Conservation (phyloP, 2,797 vertebrate species). For the Liasis olivaceus region DNA sequence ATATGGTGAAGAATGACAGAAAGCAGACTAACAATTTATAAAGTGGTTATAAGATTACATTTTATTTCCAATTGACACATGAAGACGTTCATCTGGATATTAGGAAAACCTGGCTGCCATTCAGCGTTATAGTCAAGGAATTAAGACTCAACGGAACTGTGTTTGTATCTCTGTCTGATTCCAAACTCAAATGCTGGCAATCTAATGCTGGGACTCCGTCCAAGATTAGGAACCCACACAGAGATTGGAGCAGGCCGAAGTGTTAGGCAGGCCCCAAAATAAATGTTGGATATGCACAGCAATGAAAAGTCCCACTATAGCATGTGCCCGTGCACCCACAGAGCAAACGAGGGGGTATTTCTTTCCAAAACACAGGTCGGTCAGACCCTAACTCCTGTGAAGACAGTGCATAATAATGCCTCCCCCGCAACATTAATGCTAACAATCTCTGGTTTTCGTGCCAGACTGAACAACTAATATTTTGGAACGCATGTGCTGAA, state of each 20-base stretch:
- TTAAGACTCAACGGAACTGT: constrained; percentile 19
- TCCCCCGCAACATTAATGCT: not conserved
- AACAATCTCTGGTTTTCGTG: not conserved
- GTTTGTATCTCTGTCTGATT: constrained; percentile 33
- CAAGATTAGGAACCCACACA: not conserved
- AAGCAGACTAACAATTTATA: constrained; percentile 3
- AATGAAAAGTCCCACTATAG: not conserved
- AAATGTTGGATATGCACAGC: not conserved
- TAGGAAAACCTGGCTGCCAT: constrained; percentile 10
- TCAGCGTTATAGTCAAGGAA: constrained; percentile 39
- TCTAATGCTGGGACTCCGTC: constrained; percentile 22
- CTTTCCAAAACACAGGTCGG: not conserved
- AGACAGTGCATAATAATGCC: not conserved
- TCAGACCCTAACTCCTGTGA: not conserved
- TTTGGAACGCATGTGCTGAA: not conserved
- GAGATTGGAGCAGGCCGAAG: constrained; percentile 35
- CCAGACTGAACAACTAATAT: not conserved
- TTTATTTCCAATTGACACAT: not conserved
- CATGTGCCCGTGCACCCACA: not conserved
- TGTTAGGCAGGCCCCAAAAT: not conserved
- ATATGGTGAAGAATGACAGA: not conserved
- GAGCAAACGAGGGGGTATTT: not conserved
- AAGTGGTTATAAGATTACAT: constrained; percentile 12
- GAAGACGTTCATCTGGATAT: constrained; percentile 5
- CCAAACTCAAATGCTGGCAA: constrained; percentile 16